phyloP scores from a whole-genome alignment of 2,888 invertebrate species.

The Andrena dorsata region DNA sequence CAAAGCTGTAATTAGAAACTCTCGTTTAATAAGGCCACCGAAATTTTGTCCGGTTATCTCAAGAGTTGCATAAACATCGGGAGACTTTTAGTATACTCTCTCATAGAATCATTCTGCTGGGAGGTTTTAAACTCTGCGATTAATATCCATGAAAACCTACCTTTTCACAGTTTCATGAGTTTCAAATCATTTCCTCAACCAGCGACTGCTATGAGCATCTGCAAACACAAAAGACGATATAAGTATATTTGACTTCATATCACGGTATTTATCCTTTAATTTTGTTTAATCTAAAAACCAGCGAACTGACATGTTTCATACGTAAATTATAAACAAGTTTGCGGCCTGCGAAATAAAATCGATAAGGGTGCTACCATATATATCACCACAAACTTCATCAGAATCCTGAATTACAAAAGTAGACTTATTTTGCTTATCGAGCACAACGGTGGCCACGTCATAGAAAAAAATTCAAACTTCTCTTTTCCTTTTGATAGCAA shows the following conservation, averaged over 20 bases:
- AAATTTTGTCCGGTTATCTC: neutral
- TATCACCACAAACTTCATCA: neutral
- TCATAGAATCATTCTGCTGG: slow-evolving; percentile 5
- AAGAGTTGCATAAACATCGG: neutral
- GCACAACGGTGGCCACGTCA: neutral
- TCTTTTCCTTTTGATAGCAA: neutral
- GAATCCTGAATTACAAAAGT: neutral
- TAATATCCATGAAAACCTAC: slow-evolving; percentile 33
- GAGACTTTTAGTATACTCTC: neutral
- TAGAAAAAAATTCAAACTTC: neutral
- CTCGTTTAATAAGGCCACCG: neutral
- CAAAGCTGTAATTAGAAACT: slow-evolving; percentile 39
- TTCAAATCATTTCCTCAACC: slow-evolving; percentile 47
- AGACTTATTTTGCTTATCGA: neutral
- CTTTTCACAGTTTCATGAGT: slow-evolving; percentile 15
- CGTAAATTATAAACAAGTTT: slow-evolving; percentile 7
- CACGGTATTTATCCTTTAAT: slow-evolving; percentile 13
- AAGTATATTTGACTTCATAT: slow-evolving; percentile 30
- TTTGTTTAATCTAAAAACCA: slow-evolving; percentile 23
- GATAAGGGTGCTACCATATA: neutral
- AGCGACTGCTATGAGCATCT: slow-evolving; percentile 54
- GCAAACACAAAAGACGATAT: slow-evolving; percentile 50
- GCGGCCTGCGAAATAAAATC: slow-evolving; percentile 16
- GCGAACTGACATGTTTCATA: slow-evolving; percentile 15
- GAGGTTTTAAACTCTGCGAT: neutral